phyloP scores from a whole-genome alignment of 2,888 invertebrate genomes.

The Helobdella robusta region DNA sequence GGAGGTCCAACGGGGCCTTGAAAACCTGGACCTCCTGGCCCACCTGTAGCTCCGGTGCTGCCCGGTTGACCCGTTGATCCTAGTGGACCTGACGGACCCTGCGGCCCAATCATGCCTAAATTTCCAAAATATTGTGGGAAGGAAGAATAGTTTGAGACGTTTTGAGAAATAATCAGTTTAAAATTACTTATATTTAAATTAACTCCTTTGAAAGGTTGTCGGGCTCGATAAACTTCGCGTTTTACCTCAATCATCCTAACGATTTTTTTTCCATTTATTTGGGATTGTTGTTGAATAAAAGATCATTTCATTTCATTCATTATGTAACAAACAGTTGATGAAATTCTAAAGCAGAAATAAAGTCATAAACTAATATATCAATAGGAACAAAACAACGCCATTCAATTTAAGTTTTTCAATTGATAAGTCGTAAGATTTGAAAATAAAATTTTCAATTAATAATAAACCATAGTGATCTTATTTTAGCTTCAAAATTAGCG shows the following conservation, averaged over 20 bases:
- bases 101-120: slow-evolving; percentile 21
- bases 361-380: no score
- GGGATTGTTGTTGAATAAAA: no score
- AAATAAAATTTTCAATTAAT: not conserved
- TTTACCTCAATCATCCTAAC: no score
- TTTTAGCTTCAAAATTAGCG: no score
- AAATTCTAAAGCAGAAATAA: no score
- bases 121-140: slow-evolving; percentile 5
- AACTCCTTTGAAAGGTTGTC: no score
- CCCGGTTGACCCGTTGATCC: slow-evolving; percentile 27
- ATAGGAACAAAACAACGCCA: no score
- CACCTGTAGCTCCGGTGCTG: slow-evolving; percentile 24
- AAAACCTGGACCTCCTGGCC: slow-evolving; percentile 24
- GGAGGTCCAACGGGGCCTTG: slow-evolving; percentile 27
- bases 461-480: no score
- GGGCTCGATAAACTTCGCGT: no score
- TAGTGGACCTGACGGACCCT: slow-evolving; percentile 25
- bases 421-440: not conserved
- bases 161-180: not conserved
- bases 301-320: no score
- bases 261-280: no score
- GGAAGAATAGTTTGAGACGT: not conserved
- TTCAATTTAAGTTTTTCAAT: not conserved
- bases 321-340: no score
- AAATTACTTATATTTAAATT: slow-evolving; percentile 2